phyloP scores from a whole-genome alignment of 1,140 invertebrate species.

The Caenorhabditis latens region DNA sequence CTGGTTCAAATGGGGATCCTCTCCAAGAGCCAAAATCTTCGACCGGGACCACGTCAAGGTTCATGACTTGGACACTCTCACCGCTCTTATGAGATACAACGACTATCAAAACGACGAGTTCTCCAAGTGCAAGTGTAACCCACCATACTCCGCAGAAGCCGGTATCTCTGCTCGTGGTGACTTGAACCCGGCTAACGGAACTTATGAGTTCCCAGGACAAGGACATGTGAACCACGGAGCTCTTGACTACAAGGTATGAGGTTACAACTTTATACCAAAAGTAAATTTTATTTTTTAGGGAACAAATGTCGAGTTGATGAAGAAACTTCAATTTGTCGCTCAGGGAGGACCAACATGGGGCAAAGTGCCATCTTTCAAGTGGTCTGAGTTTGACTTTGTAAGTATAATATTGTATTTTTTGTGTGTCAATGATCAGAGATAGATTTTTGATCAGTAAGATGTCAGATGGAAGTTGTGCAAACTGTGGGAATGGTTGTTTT shows the following conservation, averaged over 20 bases:
- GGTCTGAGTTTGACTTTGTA: slow-evolving; percentile 68
- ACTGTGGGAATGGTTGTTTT: slow-evolving; percentile 7
- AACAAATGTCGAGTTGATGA: slow-evolving; percentile 78
- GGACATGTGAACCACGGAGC: slow-evolving; percentile 83
- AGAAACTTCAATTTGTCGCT: slow-evolving; percentile 80
- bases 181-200: slow-evolving; percentile 83
- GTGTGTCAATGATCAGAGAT: neutral
- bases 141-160: slow-evolving; percentile 84
- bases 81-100: slow-evolving; percentile 83
- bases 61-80: slow-evolving; percentile 80
- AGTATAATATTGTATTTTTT: neutral
- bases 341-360: slow-evolving; percentile 82
- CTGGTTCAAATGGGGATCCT: slow-evolving; percentile 83
- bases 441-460: neutral
- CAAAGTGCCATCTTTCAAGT: slow-evolving; percentile 71
- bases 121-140: slow-evolving; percentile 83
- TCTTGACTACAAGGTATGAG: slow-evolving; percentile 82
- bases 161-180: slow-evolving; percentile 84
- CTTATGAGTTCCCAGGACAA: slow-evolving; percentile 82
- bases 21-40: slow-evolving; percentile 79
- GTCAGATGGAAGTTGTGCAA: slow-evolving; percentile 13
- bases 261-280: slow-evolving; percentile 64
- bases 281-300: slow-evolving; percentile 72
- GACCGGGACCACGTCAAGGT: slow-evolving; percentile 81
- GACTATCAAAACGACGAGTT: slow-evolving; percentile 84